A percentile compares a stretch with the other conserved stretches of the same genome.
Conservation (phyloP, 1,140 invertebrate genomes). For the Papilio helenus region DNA sequence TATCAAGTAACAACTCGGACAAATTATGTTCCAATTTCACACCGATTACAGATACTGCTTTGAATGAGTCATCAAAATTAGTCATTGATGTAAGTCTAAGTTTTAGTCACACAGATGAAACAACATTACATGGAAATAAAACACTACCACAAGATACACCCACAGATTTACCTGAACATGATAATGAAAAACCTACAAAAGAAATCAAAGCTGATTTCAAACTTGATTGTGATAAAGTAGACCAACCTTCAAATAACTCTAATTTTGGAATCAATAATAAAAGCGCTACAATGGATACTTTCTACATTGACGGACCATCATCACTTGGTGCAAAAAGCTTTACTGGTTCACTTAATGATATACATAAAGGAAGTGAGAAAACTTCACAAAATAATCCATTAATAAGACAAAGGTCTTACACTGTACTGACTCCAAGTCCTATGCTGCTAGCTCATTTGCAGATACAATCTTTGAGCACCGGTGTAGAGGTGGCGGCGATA, state of each 20-base stretch:
- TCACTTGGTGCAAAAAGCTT: constrained; percentile 76
- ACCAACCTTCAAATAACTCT: constrained; percentile 42
- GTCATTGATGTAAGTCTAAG: constrained; percentile 66
- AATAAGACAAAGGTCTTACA: constrained; percentile 85
- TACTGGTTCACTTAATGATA: constrained; percentile 77
- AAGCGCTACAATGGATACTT: constrained; percentile 51
- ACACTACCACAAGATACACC: constrained; percentile 44
- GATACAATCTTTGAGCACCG: constrained; percentile 76
- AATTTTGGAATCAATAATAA: constrained; percentile 56
- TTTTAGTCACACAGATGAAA: constrained; percentile 59
- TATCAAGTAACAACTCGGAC: constrained; percentile 46
- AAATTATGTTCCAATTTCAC: constrained; percentile 50
- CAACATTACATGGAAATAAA: constrained; percentile 46
- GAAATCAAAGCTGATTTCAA: constrained; percentile 37
- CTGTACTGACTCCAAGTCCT: constrained; percentile 85
- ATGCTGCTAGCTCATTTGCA: constrained; percentile 84
- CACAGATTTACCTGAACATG: constrained; percentile 66
- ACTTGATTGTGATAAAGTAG: background rate
- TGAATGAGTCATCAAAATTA: constrained; percentile 62
- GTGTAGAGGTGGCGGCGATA: constrained; percentile 80
- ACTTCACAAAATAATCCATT: constrained; percentile 68
- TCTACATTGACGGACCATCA: constrained; percentile 60
- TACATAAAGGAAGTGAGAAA: constrained; percentile 66
- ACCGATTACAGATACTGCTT: constrained; percentile 50
- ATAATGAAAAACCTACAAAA: constrained; percentile 55